phyloP scores from a whole-genome alignment of 2,797 vertebrate species.

The Melanotaenia nigrans region DNA sequence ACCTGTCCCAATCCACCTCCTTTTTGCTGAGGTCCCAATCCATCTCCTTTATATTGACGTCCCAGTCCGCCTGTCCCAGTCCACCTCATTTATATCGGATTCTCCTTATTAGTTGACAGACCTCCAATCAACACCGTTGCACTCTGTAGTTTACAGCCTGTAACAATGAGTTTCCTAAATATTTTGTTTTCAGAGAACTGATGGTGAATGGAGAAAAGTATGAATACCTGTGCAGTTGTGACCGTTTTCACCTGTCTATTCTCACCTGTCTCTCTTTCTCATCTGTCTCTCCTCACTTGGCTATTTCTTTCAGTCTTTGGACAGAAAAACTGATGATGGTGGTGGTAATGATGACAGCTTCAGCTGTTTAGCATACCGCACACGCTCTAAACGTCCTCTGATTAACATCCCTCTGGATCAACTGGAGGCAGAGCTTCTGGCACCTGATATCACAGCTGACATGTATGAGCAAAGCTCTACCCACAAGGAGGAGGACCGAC shows the following conservation, averaged over 20 bases:
- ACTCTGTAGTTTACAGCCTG: no score
- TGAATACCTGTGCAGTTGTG: no score
- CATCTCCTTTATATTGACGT: no score
- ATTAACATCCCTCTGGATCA: constrained; percentile 90
- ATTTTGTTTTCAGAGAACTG: no score
- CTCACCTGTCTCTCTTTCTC: neutral
- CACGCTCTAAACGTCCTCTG: constrained; percentile 90
- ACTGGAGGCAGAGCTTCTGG: constrained; percentile 91
- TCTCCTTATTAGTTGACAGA: no score
- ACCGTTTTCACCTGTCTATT: neutral
- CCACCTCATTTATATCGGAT: no score
- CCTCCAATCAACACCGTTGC: no score
- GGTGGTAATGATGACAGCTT: neutral
- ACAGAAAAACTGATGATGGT: constrained; percentile 24
- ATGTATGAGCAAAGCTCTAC: constrained; percentile 87
- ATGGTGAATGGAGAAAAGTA: no score
- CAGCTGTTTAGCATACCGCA: constrained; percentile 87
- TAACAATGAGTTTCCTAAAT: no score
- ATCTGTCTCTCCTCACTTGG: neutral
- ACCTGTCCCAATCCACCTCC: no score
- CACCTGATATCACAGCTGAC: constrained; percentile 93
- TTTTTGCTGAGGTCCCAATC: no score
- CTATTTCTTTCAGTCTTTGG: constrained; percentile 40
- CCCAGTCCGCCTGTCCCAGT: no score
- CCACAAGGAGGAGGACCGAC: constrained; percentile 86